These are phyloP conservation scores for Xestia sexstrigata DNA, from an alignment of 2,888 invertebrate species.

Conservation along the genomic window DNA sequence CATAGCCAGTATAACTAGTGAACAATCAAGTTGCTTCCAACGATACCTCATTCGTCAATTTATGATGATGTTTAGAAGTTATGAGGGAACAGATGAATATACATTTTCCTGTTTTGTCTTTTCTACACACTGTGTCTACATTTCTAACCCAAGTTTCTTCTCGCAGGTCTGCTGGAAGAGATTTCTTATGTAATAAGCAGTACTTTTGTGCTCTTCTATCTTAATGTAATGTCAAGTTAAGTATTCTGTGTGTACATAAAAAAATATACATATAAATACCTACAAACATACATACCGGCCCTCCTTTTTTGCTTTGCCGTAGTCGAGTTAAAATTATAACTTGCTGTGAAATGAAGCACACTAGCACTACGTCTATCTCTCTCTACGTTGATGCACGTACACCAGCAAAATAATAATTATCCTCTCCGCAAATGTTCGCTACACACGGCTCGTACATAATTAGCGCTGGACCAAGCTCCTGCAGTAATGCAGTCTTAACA, in stretches of 20 bases:
- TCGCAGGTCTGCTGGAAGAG: too few species aligned
- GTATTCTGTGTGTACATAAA: too few species aligned
- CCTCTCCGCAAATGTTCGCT: constrained; percentile 24
- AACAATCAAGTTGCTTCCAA: background rate
- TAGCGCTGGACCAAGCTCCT: constrained; percentile 37
- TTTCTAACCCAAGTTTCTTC: too few species aligned
- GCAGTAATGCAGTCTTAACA: constrained; percentile 39
- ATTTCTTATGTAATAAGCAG: too few species aligned
- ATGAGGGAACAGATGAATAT: background rate
- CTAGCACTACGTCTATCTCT: background rate
- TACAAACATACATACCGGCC: background rate
- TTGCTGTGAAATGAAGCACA: background rate
- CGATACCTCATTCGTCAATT: background rate
- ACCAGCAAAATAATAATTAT: constrained; percentile 47
- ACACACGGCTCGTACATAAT: constrained; percentile 43
- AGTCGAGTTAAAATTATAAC: background rate
- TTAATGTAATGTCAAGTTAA: too few species aligned
- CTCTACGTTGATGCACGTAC: constrained; percentile 5
- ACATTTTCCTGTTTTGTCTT: too few species aligned
- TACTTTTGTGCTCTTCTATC: too few species aligned
- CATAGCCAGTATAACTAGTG: background rate
- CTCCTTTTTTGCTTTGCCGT: background rate
- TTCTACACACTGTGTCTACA: too few species aligned
- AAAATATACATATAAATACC: too few species aligned
- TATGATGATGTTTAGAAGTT: background rate